These are phyloP conservation scores for Amphilophus citrinellus DNA, from an alignment of 2,113 vertebrate genomes.

Conservation along the genomic window DNA sequence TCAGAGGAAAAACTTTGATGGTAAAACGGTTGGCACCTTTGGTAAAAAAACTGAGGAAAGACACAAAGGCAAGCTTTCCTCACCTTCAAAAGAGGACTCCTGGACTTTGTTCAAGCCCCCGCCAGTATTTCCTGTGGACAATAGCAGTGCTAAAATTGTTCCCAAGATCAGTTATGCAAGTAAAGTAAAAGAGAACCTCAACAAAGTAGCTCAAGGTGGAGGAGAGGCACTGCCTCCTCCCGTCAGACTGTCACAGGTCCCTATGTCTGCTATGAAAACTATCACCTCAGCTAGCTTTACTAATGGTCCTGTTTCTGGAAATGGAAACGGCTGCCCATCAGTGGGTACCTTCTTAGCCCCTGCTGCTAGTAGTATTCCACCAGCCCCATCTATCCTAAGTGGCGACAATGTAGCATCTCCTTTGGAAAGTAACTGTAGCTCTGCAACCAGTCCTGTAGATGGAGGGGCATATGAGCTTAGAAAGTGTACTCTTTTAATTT, in stretches of 20 bases:
- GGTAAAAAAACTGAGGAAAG: conserved; percentile 93
- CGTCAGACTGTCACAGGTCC: conserved; percentile 93
- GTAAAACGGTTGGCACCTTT: conserved; percentile 84
- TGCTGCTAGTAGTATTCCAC: conserved; percentile 89
- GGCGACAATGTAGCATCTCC: conserved; percentile 87
- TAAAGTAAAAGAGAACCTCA: conserved; percentile 99
- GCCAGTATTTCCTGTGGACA: conserved; percentile 99
- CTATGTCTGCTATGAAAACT: conserved; percentile 99
- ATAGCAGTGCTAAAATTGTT: conserved; percentile 99
- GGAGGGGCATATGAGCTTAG: conserved; percentile 87
- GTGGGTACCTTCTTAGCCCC: conserved; percentile 88
- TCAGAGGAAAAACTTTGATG: conserved; percentile 90
- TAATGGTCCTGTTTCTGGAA: conserved; percentile 91
- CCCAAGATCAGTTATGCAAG: conserved; percentile 99
- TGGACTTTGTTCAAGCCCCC: conserved; percentile 99
- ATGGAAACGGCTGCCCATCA: conserved; percentile 85
- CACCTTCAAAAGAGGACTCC: conserved; percentile 93
- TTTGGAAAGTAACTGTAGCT: conserved; percentile 83
- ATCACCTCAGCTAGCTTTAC: conserved; percentile 96
- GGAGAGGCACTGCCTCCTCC: conserved; percentile 83
- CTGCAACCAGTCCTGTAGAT: conserved; percentile 74
- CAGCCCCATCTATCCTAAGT: conserved; percentile 79
- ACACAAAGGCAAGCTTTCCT: conserved; percentile 90
- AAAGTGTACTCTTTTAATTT: conserved; percentile 96
- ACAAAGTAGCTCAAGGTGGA: conserved; percentile 91